Evolutionary conservation across 2,797 vertebrate species (phyloP).

Genomic region (Falco rusticolus): DNA sequence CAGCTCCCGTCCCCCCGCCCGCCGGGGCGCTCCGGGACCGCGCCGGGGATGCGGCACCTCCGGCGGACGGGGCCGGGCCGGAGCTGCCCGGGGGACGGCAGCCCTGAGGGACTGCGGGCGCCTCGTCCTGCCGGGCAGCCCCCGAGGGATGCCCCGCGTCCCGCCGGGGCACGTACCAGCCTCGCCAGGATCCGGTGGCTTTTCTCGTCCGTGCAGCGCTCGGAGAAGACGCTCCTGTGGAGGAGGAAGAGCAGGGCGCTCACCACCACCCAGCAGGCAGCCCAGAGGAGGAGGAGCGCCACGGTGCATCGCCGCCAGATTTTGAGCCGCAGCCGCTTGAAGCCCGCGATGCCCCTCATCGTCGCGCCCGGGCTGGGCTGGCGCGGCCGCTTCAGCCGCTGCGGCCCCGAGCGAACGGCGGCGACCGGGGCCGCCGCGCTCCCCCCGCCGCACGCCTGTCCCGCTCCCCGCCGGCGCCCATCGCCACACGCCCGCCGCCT

Average conservation of each 20-base stretch:
- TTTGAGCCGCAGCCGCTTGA: constrained; percentile 77
- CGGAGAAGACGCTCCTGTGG: constrained; percentile 85
- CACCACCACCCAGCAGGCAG: constrained; percentile 86
- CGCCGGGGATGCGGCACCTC: not conserved
- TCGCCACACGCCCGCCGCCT: not conserved
- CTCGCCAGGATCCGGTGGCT: constrained; percentile 88
- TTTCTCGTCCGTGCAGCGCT: constrained; percentile 90
- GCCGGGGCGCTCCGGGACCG: not conserved
- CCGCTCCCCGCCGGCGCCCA: not conserved
- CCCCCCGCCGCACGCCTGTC: not conserved
- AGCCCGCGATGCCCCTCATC: constrained; percentile 64
- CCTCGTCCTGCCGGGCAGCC: not conserved
- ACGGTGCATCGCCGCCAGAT: constrained; percentile 79
- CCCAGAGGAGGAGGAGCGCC: constrained; percentile 83
- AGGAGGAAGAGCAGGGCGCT: constrained; percentile 82
- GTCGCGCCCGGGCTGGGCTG: not conserved
- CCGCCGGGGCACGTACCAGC: constrained; percentile 83
- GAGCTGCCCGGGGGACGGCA: not conserved
- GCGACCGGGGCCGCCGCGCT: not conserved
- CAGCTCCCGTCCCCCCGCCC: not conserved
- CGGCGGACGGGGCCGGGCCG: not conserved
- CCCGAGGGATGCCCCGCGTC: not conserved
- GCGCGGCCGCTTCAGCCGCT: not conserved
- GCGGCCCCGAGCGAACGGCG: not conserved
- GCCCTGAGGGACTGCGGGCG: not conserved